A percentile compares a stretch with the other conserved stretches of the same genome.
Conservation (phyloP, 2,888 invertebrate genomes). For the Cerceris rybyensis region DNA sequence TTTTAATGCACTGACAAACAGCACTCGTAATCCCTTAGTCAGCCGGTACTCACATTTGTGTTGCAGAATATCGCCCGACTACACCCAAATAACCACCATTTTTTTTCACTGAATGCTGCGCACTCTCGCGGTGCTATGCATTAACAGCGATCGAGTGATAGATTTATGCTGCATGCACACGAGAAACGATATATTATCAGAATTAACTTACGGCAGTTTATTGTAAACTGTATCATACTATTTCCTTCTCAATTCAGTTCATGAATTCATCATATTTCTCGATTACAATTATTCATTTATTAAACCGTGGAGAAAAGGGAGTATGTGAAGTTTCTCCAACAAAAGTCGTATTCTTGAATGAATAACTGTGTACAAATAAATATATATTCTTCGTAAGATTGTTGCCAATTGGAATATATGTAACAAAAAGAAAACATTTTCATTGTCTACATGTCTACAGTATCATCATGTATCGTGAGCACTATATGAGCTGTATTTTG, state of each 20-base stretch:
- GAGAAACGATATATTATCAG: constrained; percentile 18
- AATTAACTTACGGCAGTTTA: not conserved
- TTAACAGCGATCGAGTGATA: constrained; percentile 41
- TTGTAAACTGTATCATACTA: constrained; percentile 24
- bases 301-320: too few species aligned
- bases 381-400: too few species aligned
- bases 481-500: too few species aligned
- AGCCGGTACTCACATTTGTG: constrained; percentile 76
- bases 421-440: too few species aligned
- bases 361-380: too few species aligned
- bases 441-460: too few species aligned
- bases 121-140: constrained; percentile 68
- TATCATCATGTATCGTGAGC: too few species aligned
- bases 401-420: too few species aligned
- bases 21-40: constrained; percentile 65
- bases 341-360: too few species aligned
- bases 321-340: too few species aligned
- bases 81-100: constrained; percentile 81
- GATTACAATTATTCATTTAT: too few species aligned
- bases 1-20: constrained; percentile 63
- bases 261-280: too few species aligned
- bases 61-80: constrained; percentile 76
- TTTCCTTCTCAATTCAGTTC: constrained; percentile 4
- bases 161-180: constrained; percentile 37
- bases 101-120: constrained; percentile 68